These are phyloP conservation scores for Pristiophorus japonicus DNA, from an alignment of 2,113 vertebrate genomes.

Conservation along the genomic window DNA sequence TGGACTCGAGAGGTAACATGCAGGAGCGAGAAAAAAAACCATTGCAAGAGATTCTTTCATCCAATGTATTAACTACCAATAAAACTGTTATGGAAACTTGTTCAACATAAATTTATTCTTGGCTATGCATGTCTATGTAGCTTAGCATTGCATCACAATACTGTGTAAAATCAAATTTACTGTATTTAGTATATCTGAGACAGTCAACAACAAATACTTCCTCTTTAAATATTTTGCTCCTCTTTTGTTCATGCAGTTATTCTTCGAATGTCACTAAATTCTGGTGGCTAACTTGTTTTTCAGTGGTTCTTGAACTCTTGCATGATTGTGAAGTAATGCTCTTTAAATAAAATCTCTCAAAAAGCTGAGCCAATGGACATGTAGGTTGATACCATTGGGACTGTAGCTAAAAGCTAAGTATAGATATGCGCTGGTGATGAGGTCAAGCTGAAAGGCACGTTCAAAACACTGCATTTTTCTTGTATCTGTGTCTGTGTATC, in stretches of 20 bases:
- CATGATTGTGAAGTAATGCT: constrained; percentile 2
- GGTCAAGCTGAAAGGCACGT: constrained; percentile 27
- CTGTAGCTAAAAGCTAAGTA: neutral
- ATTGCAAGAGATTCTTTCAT: neutral
- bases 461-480: neutral
- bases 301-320: neutral
- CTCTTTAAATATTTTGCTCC: neutral
- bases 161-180: neutral
- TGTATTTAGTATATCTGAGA: neutral
- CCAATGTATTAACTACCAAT: neutral
- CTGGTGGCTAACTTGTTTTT: neutral
- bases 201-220: too few relatives aligned
- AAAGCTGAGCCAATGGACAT: neutral
- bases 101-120: neutral
- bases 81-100: neutral
- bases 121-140: neutral
- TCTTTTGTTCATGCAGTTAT: neutral
- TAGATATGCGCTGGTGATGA: constrained; percentile 1
- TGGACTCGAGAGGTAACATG: too few relatives aligned
- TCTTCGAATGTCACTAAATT: neutral
- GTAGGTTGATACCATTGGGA: constrained; percentile 32
- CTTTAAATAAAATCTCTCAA: neutral
- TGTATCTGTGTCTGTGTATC: neutral
- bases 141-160: neutral
- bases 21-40: neutral